phyloP scores from a whole-genome alignment of 2,888 invertebrate species.

The Cheilosia soror region DNA sequence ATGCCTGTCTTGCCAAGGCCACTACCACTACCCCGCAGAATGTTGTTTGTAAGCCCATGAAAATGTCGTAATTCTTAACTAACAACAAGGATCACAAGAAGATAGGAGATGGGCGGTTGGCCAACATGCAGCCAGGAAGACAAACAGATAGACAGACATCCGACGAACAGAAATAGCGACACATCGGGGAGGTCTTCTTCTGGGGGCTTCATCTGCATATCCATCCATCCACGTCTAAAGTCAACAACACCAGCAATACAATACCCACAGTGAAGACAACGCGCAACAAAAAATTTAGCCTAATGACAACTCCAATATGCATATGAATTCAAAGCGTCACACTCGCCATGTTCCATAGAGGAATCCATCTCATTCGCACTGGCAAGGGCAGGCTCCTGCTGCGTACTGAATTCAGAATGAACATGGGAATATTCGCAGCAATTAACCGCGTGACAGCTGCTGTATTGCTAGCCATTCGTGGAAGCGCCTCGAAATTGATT shows the following conservation, averaged over 20 bases:
- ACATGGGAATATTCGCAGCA: conserved; percentile 54
- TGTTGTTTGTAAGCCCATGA: conserved; percentile 34
- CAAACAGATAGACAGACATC: conserved; percentile 16
- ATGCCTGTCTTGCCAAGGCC: conserved; percentile 16
- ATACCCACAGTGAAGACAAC: background rate
- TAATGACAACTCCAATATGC: conserved; percentile 47
- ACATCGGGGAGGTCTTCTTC: conserved; percentile 8
- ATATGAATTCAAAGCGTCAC: conserved; percentile 29
- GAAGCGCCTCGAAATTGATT: conserved; percentile 60
- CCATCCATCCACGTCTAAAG: conserved; percentile 18
- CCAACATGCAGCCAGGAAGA: conserved; percentile 21
- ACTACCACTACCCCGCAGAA: background rate
- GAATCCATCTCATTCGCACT: conserved; percentile 45
- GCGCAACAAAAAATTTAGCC: conserved; percentile 8
- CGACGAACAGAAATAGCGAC: background rate
- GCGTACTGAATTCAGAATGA: conserved; percentile 53
- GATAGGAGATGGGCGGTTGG: conserved; percentile 10
- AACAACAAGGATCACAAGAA: conserved; percentile 23
- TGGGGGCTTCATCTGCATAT: conserved; percentile 32
- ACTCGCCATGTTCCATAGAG: conserved; percentile 19
- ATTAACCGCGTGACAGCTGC: conserved; percentile 59
- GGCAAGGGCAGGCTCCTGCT: conserved; percentile 12
- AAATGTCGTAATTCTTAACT: conserved; percentile 34
- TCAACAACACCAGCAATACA: conserved; percentile 4
- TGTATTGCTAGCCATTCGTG: conserved; percentile 47